phyloP scores from a whole-genome alignment of 1,140 invertebrate species.

The Tetragnatha versicolor region DNA sequence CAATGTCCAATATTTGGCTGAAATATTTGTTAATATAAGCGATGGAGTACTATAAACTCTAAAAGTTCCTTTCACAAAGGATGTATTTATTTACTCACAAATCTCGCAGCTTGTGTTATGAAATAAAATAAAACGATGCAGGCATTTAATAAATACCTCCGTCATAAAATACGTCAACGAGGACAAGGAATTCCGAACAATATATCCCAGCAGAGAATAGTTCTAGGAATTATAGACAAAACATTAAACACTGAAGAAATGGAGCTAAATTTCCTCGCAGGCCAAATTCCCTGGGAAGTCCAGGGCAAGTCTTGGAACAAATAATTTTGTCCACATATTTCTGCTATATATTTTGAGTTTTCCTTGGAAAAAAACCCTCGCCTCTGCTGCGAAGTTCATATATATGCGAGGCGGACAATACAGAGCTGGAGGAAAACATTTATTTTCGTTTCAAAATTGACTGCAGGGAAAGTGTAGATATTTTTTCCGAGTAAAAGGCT shows the following conservation, averaged over 20 bases:
- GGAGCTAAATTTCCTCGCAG: background rate
- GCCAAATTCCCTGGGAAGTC: background rate
- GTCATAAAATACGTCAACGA: too few species aligned
- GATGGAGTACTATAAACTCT: too few species aligned
- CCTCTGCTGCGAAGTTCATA: background rate
- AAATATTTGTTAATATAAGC: too few species aligned
- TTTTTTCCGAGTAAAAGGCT: slow-evolving; percentile 6
- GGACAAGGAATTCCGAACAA: too few species aligned
- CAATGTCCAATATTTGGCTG: too few species aligned
- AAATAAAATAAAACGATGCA: too few species aligned
- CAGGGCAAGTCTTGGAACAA: background rate
- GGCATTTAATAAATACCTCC: too few species aligned
- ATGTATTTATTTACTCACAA: too few species aligned
- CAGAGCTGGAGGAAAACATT: background rate
- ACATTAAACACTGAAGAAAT: slow-evolving; percentile 4
- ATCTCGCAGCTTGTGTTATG: too few species aligned
- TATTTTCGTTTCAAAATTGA: slow-evolving; percentile 30
- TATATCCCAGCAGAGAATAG: too few species aligned
- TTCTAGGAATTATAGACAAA: slow-evolving; percentile 29
- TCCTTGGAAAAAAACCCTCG: background rate
- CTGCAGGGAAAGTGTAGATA: slow-evolving; percentile 7
- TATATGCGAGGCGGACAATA: slow-evolving; percentile 12
- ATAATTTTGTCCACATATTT: slow-evolving; percentile 27
- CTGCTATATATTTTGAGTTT: slow-evolving; percentile 26
- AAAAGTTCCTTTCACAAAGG: too few species aligned